phyloP scores from a whole-genome alignment of 2,113 vertebrate species.

The Sminthopsis crassicaudata region DNA sequence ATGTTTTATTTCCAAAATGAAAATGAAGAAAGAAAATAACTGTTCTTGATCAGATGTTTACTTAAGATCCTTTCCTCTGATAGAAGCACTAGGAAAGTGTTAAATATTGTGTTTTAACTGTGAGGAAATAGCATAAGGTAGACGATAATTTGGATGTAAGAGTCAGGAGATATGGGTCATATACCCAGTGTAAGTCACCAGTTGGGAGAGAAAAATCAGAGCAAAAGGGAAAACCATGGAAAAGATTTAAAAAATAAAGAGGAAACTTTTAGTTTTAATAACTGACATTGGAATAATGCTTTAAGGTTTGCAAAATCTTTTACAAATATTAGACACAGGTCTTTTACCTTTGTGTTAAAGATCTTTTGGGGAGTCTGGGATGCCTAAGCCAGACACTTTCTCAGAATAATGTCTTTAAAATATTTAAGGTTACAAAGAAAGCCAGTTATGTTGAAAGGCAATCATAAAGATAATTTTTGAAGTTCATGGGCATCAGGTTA shows the following conservation, averaged over 20 bases:
- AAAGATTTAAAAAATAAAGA: too few relatives aligned
- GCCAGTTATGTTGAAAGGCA: background rate
- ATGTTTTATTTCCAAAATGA: conserved; percentile 32
- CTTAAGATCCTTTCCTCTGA: conserved; percentile 12
- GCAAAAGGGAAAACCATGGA: too few relatives aligned
- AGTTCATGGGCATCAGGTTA: background rate
- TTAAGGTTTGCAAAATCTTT: background rate
- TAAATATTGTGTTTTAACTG: conserved; percentile 54
- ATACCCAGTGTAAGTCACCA: background rate
- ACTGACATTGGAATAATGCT: background rate
- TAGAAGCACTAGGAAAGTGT: conserved; percentile 29
- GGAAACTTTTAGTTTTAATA: background rate
- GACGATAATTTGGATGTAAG: background rate
- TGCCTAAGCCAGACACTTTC: background rate
- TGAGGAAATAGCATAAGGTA: background rate
- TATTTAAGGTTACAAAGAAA: background rate
- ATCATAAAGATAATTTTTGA: background rate
- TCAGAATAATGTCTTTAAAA: background rate
- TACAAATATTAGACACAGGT: background rate
- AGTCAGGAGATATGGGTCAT: background rate
- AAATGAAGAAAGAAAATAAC: conserved; percentile 20
- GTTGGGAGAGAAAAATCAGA: too few relatives aligned
- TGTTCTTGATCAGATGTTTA: conserved; percentile 23
- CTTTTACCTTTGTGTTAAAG: background rate
- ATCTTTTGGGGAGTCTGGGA: background rate